Base-by-base conservation (phyloP, 2,797 vertebrate species). In the Lagorchestes hirsutus region DNA sequence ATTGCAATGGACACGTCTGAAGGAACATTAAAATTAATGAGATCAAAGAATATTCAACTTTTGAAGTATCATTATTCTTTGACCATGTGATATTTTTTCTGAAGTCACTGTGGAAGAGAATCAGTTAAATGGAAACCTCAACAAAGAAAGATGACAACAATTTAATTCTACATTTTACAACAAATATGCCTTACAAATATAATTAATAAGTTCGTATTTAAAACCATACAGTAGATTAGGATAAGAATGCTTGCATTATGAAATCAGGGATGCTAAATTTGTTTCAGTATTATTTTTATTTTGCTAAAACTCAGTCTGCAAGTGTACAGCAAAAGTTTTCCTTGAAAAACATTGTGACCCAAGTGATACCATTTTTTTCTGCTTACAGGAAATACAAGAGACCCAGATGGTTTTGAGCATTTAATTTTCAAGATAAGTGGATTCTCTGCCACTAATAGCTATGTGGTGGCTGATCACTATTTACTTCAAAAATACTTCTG, bases 401-500 rank as follows among this genome's bases (percentile, higher is more conserved):
- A 31, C n/a, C 50, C 57, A 58, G 57, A 57, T 92, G n/a, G 24
- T 52, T 55, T 92, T 87, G 56, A 96, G 67, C 18, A 92, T 46
- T 93, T 40, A 18, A 46, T 93, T 67, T 50, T 93, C 46, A 4
- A 58, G 28, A 82, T 34, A 91, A 91, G 59, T 55, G 40, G 28
- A 87, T 54, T 40, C n/a, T 54, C 52, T 52, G 18, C 56, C 50
- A 46, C 22, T 52, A 57, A 29, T 27, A n/a, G 24, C 3, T 57
- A 57, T 55, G 11, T 52, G 56, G 18, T 29, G 3, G 14, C 57
- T 67, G 24, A 82, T 40, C 74, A 82, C 22, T 46, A 46, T 82
- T 82, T 40, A 82, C 74, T 74, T 74, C n/a, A 40, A 74, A 74
- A 74, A 40, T 40, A 46, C 74, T 82, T 82, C 40, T 82, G 8